These are phyloP conservation scores for Damaliscus lunatus DNA, from an alignment of 2,113 vertebrate species.

Conservation along the genomic window DNA sequence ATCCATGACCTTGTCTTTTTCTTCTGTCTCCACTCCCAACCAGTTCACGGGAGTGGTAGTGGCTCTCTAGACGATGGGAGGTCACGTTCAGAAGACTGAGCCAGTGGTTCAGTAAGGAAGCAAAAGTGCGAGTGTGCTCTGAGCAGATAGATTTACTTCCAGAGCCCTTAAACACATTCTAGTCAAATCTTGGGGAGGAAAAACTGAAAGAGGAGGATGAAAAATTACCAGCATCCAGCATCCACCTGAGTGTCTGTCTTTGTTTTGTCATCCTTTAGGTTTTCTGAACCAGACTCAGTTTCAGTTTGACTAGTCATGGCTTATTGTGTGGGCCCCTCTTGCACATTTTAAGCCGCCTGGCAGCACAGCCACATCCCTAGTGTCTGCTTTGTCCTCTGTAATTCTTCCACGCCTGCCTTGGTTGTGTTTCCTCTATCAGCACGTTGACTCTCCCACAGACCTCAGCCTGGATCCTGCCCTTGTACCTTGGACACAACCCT, in stretches of 20 bases:
- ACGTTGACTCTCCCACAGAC: background rate
- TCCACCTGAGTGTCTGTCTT: background rate
- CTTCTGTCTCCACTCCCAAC: background rate
- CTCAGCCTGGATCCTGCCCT: background rate
- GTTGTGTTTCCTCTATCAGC: background rate
- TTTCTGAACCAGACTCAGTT: background rate
- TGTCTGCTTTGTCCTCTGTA: background rate
- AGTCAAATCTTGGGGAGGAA: background rate
- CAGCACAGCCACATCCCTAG: background rate
- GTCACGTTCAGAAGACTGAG: background rate
- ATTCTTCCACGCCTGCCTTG: background rate
- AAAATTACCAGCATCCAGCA: background rate
- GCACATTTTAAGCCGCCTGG: background rate
- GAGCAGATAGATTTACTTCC: background rate
- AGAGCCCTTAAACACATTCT: background rate
- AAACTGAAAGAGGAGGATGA: background rate
- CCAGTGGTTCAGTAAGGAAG: background rate
- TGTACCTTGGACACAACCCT: background rate
- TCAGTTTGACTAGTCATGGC: background rate
- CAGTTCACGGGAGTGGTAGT: rapidly evolving
- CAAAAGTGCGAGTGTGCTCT: background rate
- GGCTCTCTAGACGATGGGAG: background rate
- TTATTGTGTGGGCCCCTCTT: background rate
- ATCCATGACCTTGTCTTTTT: background rate
- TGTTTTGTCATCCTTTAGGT: background rate